Evolutionary conservation across 64 coral and sea anemone genomes (phyloP), one percentile per base, ranked within the genome.

Genomic region (Stichodactyla mertensii): DNA sequence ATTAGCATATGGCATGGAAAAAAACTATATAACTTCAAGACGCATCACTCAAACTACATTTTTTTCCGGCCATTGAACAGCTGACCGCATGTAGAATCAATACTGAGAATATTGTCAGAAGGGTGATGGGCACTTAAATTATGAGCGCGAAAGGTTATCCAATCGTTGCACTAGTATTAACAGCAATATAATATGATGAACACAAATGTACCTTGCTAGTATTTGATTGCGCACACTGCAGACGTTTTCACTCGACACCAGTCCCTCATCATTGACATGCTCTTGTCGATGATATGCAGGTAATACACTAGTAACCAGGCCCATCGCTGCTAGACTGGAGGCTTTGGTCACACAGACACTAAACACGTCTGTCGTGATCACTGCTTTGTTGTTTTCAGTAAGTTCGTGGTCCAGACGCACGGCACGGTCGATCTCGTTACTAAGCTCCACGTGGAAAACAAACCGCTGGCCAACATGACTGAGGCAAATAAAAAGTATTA

Each of bases 391-490:
- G 26, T 92, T 86, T 77, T 98, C 87, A 53, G 89, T 88, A 16
- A 98, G 79, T 55, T 98, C 96, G 52, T 84, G 96, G 86, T 98
- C 93, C n/a, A 98, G 83, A 61, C 88, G 91, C 71, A 94, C 74
- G 15, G 96, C 96, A 52, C 96, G 92, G 55, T 95, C 93, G 82
- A 98, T 91, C 66, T 98, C 92, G 2, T 87, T 92, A 11, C 96
- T 92, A 67, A 90, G 90, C 19, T 93, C 96, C 51, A 94, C 93
- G 18, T 85, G 84, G 66, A 92, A 98, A 71, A 92, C 86, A 55
- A 94, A 98, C 7, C 83, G 88, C 56, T 86, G 69, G 8, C 89
- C 93, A 54, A 80, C 78, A 52, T 78, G 85, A 64, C 92, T 94
- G 56, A 55, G 57, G 15, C 20, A 78, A 59, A 77, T 22, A 59